A percentile compares a stretch with the other conserved stretches of the same genome.
These are phyloP conservation scores for Phthorimaea operculella DNA, from an alignment of 1,140 invertebrate genomes.

Conservation along the genomic window DNA sequence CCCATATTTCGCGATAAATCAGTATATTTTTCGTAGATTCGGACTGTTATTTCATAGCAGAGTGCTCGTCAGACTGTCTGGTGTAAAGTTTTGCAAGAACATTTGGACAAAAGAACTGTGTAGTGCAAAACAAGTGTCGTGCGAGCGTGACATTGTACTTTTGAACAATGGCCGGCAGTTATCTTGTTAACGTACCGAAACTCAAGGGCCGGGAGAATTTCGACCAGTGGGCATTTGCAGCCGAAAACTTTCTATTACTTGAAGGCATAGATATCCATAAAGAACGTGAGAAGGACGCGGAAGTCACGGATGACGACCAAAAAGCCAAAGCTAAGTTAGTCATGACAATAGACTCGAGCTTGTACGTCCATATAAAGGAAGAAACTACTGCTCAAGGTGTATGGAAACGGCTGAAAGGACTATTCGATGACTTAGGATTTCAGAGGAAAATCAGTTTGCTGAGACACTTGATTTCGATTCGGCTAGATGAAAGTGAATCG, in stretches of 20 bases:
- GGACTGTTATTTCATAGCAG: too few relatives aligned
- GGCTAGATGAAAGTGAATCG: slow-evolving; percentile 20
- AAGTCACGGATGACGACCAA: neutral
- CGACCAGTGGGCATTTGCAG: slow-evolving; percentile 3
- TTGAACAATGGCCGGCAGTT: slow-evolving; percentile 3
- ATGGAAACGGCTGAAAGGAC: slow-evolving; percentile 23
- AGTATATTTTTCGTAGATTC: neutral
- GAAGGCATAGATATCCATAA: slow-evolving; percentile 4
- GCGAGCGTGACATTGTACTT: neutral
- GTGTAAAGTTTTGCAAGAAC: too few relatives aligned
- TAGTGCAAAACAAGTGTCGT: neutral
- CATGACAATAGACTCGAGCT: slow-evolving; percentile 24
- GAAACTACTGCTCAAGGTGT: slow-evolving; percentile 22
- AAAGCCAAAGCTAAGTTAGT: slow-evolving; percentile 23
- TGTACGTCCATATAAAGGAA: slow-evolving; percentile 29
- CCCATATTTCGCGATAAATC: slow-evolving; percentile 1
- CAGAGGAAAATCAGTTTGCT: slow-evolving; percentile 28
- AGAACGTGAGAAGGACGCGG: neutral
- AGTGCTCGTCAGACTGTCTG: too few relatives aligned
- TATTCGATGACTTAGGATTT: slow-evolving; percentile 30
- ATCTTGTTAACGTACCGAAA: slow-evolving; percentile 5
- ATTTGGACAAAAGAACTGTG: neutral
- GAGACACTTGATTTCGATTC: slow-evolving; percentile 20
- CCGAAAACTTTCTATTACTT: neutral
- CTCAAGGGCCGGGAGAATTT: slow-evolving; percentile 3